These are phyloP conservation scores for Pogoniulus pusillus DNA, from an alignment of 2,797 vertebrate genomes.

Conservation along the genomic window DNA sequence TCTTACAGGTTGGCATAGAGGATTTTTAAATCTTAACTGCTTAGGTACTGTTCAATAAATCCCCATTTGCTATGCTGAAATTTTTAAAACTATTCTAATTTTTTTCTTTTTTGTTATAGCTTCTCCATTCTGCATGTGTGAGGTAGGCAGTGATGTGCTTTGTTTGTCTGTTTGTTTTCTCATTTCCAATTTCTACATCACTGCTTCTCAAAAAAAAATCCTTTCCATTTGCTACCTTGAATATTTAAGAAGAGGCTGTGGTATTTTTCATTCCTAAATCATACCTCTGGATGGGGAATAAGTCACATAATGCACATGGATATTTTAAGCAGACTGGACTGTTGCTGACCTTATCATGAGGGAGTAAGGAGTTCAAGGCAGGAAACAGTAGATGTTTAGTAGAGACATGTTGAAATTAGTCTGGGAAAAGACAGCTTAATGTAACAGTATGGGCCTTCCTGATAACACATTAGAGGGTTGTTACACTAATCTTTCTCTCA, in stretches of 20 bases:
- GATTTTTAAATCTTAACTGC: background rate
- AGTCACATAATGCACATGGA: background rate
- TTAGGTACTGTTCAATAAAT: background rate
- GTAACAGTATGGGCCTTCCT: background rate
- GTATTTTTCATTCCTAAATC: background rate
- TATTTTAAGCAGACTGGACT: background rate
- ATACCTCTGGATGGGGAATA: background rate
- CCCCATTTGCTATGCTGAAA: background rate
- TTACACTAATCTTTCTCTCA: slow-evolving; percentile 31
- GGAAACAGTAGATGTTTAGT: background rate
- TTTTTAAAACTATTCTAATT: background rate
- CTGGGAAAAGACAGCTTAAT: background rate
- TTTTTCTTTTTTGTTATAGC: background rate
- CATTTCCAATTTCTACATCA: background rate
- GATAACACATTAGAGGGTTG: background rate
- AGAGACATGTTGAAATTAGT: background rate
- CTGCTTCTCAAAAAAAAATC: background rate
- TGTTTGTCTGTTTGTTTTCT: too few species aligned
- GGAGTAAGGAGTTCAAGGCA: background rate
- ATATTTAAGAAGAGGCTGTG: background rate
- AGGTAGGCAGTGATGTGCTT: background rate
- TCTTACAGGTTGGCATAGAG: background rate
- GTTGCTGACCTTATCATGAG: rapidly evolving
- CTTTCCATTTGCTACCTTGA: background rate
- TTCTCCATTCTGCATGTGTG: background rate